Base-by-base conservation (phyloP, 2,888 invertebrate species). In the Mesochorus sp. region DNA sequence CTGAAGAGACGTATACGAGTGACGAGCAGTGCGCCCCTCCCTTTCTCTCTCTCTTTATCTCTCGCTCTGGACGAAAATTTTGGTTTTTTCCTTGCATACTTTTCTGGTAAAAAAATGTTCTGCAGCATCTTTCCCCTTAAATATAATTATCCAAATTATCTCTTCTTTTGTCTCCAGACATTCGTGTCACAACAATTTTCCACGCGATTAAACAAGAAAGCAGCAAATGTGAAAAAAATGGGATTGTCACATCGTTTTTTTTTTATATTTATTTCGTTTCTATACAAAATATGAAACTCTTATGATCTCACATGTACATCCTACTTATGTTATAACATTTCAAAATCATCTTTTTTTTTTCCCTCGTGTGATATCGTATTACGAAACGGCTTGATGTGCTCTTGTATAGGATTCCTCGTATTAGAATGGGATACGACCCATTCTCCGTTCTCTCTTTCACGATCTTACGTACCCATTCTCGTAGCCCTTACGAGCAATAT, bases 311-410 rank as follows among this genome's bases (percentile, higher is more conserved):
- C 8, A n/a, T n/a, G n/a, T n/a, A n/a, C n/a, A n/a, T n/a, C n/a
- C n/a, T n/a, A n/a, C n/a, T n/a, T n/a, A n/a, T n/a, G n/a, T n/a
- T n/a, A n/a, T n/a, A n/a, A n/a, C 42, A 14, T 42, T 42, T 42
- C 62, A 10, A 42, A 72, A 72, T 72, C 62, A 61, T 42, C 44
- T 55, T 55, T 55, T 42, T 64, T 49, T n/a, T n/a, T n/a, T n/a
- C n/a, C n/a, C n/a, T n/a, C n/a, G n/a, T 49, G 47, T 62, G 55
- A 51, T 62, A 72, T 62, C 72, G 72, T 34, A 24, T 62, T 72
- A 53, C 72, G 70, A 51, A 70, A 61, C 59, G n/a, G n/a, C n/a
- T n/a, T n/a, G n/a, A 34, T 10, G 34, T 34, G 3, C 6, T 1
- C 8, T 10, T 10, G 10, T 34, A 10, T 10, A 4, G 1, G 34